A percentile compares a stretch with the other conserved stretches of the same genome.
Conservation (phyloP, 2,888 invertebrate species). For the Zonitis immaculata region DNA sequence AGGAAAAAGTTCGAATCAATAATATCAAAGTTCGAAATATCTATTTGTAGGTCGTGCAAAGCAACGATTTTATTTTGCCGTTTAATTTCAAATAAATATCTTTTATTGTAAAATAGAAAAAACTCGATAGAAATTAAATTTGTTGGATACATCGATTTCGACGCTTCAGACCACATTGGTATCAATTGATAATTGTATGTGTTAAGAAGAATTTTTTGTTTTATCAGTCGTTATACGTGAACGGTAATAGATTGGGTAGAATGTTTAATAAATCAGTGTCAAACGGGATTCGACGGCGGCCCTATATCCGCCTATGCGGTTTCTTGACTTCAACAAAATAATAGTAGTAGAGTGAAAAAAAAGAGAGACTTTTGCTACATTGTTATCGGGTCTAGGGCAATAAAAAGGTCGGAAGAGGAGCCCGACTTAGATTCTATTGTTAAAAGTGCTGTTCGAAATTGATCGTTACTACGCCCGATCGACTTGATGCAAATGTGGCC, state of each 20-base stretch:
- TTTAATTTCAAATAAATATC: too few species aligned
- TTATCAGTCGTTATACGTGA: background rate
- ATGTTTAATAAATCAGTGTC: constrained; percentile 15
- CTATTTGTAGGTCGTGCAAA: too few species aligned
- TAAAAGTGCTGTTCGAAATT: constrained; percentile 23
- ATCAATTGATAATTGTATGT: background rate
- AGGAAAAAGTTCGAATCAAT: too few species aligned
- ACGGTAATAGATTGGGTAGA: background rate
- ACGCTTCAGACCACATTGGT: too few species aligned
- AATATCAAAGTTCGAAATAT: too few species aligned
- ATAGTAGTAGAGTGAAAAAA: too few species aligned
- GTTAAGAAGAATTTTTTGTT: background rate
- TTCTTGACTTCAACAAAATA: constrained; percentile 12
- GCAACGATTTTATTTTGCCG: too few species aligned
- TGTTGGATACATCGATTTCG: too few species aligned
- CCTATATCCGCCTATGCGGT: constrained; percentile 6
- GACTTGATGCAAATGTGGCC: constrained; percentile 20
- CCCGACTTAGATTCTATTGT: constrained; percentile 24
- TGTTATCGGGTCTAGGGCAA: constrained; percentile 21
- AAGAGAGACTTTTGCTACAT: constrained; percentile 22
- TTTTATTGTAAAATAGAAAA: too few species aligned
- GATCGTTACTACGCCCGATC: constrained; percentile 24
- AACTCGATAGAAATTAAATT: too few species aligned
- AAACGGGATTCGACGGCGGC: background rate
- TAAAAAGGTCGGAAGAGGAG: constrained; percentile 24